A percentile compares a stretch with the other conserved stretches of the same genome.
These are phyloP conservation scores for Dolichallabes microphthalmus DNA, from an alignment of 2,113 vertebrate species.

Conservation along the genomic window DNA sequence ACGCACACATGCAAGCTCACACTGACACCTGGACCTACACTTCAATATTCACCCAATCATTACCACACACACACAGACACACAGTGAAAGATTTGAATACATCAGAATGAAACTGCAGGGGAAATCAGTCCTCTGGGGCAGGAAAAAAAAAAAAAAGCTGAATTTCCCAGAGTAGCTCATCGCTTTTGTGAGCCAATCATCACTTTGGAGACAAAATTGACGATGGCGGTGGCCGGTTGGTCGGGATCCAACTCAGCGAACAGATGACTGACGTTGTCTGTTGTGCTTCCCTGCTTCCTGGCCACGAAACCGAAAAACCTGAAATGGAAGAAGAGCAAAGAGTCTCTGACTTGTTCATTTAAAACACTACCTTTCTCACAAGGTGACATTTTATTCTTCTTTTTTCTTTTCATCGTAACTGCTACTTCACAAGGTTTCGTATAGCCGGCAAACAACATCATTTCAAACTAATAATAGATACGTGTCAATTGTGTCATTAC, in stretches of 20 bases:
- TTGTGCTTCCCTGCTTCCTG: constrained; percentile 95
- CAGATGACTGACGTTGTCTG: constrained; percentile 96
- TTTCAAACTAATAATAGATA: not conserved
- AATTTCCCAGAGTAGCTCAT: constrained; percentile 73
- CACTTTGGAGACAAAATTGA: constrained; percentile 95
- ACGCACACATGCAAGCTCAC: constrained; percentile 43
- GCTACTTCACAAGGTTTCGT: not conserved
- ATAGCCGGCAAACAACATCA: not conserved
- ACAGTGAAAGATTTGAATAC: constrained; percentile 46
- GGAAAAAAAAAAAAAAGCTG: not conserved
- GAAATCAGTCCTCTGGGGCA: constrained; percentile 55
- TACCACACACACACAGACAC: constrained; percentile 13
- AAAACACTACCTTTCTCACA: not conserved
- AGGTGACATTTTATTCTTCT: no score
- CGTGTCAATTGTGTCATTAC: no score
- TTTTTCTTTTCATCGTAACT: not conserved
- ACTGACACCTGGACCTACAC: constrained; percentile 23
- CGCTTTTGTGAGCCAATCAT: constrained; percentile 89
- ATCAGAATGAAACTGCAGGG: constrained; percentile 48
- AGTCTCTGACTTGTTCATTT: not conserved
- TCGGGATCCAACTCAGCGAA: constrained; percentile 93
- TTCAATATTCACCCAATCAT: constrained; percentile 9
- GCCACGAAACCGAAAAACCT: constrained; percentile 98
- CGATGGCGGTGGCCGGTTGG: constrained; percentile 92
- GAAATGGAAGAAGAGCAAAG: constrained; percentile 25